phyloP scores from a whole-genome alignment of 2,888 invertebrate species.

The Ceramica pisi region DNA sequence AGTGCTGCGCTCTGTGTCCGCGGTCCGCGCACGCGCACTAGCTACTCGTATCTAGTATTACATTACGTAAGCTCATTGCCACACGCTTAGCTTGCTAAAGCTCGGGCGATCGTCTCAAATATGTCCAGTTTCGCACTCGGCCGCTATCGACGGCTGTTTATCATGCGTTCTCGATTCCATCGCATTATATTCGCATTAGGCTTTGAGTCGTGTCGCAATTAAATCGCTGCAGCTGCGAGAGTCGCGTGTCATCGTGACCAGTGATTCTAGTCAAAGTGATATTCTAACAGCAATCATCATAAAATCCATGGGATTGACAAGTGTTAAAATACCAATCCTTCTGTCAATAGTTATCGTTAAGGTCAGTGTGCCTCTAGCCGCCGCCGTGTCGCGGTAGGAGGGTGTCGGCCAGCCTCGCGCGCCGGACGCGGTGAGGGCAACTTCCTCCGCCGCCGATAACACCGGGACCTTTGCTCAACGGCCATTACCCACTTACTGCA shows the following conservation, averaged over 20 bases:
- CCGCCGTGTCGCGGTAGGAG: neutral
- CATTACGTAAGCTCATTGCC: conserved; percentile 6
- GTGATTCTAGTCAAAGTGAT: neutral
- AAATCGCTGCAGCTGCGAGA: neutral
- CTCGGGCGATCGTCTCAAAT: neutral
- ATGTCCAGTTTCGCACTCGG: conserved; percentile 8
- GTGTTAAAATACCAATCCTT: neutral
- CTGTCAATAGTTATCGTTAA: neutral
- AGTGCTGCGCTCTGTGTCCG: neutral
- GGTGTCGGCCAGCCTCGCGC: neutral
- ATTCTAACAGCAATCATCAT: neutral
- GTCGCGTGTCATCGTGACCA: neutral
- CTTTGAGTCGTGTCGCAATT: conserved; percentile 7
- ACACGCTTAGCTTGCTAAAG: conserved; percentile 20
- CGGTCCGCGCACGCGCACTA: neutral
- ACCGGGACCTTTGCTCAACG: conserved; percentile 29
- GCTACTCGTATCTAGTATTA: neutral
- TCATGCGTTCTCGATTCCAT: neutral
- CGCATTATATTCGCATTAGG: conserved; percentile 44
- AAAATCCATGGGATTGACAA: neutral
- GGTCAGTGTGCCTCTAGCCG: neutral
- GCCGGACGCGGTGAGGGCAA: conserved; percentile 23
- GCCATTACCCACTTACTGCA: conserved; percentile 2
- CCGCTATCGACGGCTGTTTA: conserved; percentile 3
- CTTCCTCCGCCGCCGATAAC: conserved; percentile 12